These are phyloP conservation scores for Stichopus horrens DNA, from an alignment of 53 echinoderm and acorn worm genomes.

Conservation along the genomic window DNA sequence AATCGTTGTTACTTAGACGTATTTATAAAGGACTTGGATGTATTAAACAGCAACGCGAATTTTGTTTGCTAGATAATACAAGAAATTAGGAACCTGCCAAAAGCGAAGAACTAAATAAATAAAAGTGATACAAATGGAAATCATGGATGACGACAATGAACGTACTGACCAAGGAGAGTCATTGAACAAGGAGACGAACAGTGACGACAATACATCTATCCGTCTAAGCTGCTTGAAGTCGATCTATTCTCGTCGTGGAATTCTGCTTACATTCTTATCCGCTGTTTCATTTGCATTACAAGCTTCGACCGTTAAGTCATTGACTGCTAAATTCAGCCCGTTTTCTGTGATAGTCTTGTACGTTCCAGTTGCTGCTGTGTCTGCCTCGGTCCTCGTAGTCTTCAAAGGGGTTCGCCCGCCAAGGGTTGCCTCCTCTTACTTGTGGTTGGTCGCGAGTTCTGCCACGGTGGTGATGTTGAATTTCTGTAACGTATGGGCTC, in stretches of 20 bases:
- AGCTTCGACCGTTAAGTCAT: neutral
- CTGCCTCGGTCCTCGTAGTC: neutral
- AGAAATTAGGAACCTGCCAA: too few species aligned
- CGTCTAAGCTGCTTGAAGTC: neutral
- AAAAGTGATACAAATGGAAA: too few species aligned
- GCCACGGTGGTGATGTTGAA: neutral
- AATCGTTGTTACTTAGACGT: too few species aligned
- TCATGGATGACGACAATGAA: too few species aligned
- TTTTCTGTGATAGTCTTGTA: neutral
- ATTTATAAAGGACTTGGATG: too few species aligned
- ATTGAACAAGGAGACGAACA: too few species aligned
- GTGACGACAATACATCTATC: too few species aligned
- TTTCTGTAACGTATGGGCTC: neutral
- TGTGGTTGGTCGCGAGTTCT: neutral
- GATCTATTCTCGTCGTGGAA: neutral
- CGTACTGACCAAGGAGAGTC: too few species aligned
- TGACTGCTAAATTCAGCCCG: neutral
- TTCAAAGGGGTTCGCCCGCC: neutral
- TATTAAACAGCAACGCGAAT: too few species aligned
- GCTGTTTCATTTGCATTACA: neutral
- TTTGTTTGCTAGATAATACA: too few species aligned
- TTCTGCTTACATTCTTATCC: neutral
- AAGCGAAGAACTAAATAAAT: too few species aligned
- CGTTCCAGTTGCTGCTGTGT: neutral
- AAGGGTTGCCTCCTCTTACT: neutral